Conservation (phyloP, 2,888 invertebrate species). For the Onthophagus sagittarius region DNA sequence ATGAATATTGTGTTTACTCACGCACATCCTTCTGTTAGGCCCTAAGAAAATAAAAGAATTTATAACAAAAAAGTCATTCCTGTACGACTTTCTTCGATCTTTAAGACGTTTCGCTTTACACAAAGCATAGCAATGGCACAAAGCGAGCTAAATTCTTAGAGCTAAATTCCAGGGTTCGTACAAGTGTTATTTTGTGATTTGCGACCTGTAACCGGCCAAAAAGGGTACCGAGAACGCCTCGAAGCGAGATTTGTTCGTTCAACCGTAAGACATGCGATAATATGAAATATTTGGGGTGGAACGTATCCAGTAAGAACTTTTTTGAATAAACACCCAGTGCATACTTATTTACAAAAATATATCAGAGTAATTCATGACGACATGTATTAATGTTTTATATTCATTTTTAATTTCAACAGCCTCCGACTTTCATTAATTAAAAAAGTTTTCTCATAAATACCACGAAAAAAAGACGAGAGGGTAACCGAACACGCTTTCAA, state of each 20-base stretch:
- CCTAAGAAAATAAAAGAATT: neutral
- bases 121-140: neutral
- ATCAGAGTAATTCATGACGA: too few relatives aligned
- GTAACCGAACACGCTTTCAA: slow-evolving; percentile 1
- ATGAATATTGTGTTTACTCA: too few relatives aligned
- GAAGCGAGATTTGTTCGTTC: neutral
- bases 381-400: too few relatives aligned
- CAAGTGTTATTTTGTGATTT: neutral
- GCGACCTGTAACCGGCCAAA: neutral
- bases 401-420: neutral
- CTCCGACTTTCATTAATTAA: neutral
- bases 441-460: neutral
- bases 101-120: neutral
- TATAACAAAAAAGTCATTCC: neutral
- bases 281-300: neutral
- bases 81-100: neutral
- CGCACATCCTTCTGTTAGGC: neutral
- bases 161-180: neutral
- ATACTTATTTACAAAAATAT: neutral
- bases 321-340: neutral
- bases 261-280: neutral
- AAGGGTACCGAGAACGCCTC: neutral
- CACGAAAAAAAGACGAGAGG: neutral
- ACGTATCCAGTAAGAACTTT: neutral
- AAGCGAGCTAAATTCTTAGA: neutral